A percentile compares a stretch with the other conserved stretches of the same genome.
These are phyloP conservation scores for Probaryconus sp. DNA, from an alignment of 1,140 invertebrate species.

Conservation along the genomic window DNA sequence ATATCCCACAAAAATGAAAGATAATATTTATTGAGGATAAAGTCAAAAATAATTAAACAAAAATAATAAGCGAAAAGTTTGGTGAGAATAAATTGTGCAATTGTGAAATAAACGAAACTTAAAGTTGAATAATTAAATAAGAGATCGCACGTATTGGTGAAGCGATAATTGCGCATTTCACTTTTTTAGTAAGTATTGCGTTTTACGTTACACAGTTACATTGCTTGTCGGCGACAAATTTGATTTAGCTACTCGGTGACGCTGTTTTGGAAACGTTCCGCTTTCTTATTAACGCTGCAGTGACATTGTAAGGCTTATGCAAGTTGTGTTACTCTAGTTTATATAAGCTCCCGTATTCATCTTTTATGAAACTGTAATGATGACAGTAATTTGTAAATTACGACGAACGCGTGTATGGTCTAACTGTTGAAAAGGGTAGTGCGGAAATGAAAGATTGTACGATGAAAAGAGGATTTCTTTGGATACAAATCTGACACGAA, in stretches of 20 bases:
- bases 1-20: no score
- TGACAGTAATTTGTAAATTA: constrained; percentile 56
- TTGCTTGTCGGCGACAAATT: constrained; percentile 27
- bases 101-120: no score
- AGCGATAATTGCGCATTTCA: constrained; percentile 5
- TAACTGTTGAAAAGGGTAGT: constrained; percentile 34
- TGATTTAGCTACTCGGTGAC: constrained; percentile 6
- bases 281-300: constrained; percentile 41
- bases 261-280: constrained; percentile 13
- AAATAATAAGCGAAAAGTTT: no score
- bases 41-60: no score
- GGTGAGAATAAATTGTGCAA: no score
- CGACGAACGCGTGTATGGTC: constrained; percentile 4
- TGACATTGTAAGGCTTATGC: constrained; percentile 33
- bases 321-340: constrained; percentile 36
- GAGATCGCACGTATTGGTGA: not conserved
- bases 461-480: constrained; percentile 46
- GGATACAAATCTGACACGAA: constrained; percentile 20
- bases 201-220: constrained; percentile 1
- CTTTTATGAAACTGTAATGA: constrained; percentile 41
- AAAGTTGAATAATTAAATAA: constrained; percentile 14
- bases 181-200: constrained; percentile 1
- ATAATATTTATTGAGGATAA: no score
- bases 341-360: constrained; percentile 25
- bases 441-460: constrained; percentile 28